Percentiles rank a stretch among this genome's conserved stretches.
These are phyloP conservation scores for Cercopithecus petaurista DNA, from an alignment of 2,797 vertebrate species.

Conservation along the genomic window DNA sequence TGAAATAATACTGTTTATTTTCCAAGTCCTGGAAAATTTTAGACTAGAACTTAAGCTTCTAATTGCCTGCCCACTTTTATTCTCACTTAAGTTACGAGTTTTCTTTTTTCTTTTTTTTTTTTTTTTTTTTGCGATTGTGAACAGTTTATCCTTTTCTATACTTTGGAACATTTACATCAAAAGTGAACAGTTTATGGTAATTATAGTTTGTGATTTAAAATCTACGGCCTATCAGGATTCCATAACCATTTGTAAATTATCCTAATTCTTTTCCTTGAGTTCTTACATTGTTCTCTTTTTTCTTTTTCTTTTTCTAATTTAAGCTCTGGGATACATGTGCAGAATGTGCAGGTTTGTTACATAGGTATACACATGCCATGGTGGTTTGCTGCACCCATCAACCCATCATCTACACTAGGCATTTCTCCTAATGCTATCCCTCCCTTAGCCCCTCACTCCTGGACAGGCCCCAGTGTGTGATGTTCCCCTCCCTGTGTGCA, in stretches of 20 bases:
- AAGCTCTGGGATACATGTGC: too few relatives aligned
- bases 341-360: too few relatives aligned
- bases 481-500: too few relatives aligned
- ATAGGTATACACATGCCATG: too few relatives aligned
- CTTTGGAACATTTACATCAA: background rate
- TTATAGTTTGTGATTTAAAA: constrained; percentile 14
- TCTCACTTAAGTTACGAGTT: background rate
- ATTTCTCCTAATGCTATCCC: too few relatives aligned
- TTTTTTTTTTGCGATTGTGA: background rate
- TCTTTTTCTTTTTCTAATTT: background rate
- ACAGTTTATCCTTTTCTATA: background rate
- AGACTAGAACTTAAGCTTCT: background rate
- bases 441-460: too few relatives aligned
- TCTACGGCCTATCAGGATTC: too few relatives aligned
- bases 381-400: too few relatives aligned
- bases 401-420: too few relatives aligned
- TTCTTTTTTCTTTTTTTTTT: background rate
- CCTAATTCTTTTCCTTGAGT: background rate
- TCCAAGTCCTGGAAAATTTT: background rate
- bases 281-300: background rate
- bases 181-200: background rate
- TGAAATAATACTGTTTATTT: background rate
- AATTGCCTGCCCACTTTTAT: background rate
- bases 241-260: background rate
- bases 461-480: too few relatives aligned